Conservation (phyloP, 2,888 invertebrate genomes). For the Oeneis ivallda region DNA sequence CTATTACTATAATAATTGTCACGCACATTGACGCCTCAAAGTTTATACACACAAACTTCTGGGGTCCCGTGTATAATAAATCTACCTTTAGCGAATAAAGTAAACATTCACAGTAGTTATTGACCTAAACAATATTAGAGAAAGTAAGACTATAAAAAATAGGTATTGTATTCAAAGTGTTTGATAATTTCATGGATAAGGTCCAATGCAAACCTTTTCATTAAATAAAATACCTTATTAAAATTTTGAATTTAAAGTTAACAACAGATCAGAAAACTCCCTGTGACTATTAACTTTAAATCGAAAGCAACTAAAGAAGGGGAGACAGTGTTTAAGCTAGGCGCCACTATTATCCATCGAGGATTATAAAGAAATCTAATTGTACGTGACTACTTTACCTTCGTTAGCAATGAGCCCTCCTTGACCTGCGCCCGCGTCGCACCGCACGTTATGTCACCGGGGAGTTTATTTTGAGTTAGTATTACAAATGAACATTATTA, state of each 20-base stretch:
- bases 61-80: neutral
- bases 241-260: neutral
- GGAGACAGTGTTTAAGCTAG: neutral
- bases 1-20: too few species aligned
- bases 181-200: neutral
- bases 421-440: slow-evolving; percentile 53
- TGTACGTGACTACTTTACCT: slow-evolving; percentile 57
- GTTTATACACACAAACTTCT: neutral
- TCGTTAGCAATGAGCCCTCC: slow-evolving; percentile 79
- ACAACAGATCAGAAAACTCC: neutral
- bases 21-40: too few species aligned
- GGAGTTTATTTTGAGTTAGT: slow-evolving; percentile 66
- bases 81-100: neutral
- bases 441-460: slow-evolving; percentile 59
- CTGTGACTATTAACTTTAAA: slow-evolving; percentile 3
- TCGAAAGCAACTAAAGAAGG: neutral
- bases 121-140: neutral
- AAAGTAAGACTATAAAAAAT: neutral
- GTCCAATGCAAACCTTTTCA: too few species aligned
- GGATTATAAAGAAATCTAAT: slow-evolving; percentile 8
- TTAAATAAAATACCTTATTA: too few species aligned
- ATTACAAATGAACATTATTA: slow-evolving; percentile 40
- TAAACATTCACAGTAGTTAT: neutral
- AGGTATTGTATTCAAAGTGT: too few species aligned
- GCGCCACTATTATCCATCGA: neutral